These are phyloP conservation scores for Ranitomeya imitator DNA, from an alignment of 2,113 vertebrate genomes.

Conservation along the genomic window DNA sequence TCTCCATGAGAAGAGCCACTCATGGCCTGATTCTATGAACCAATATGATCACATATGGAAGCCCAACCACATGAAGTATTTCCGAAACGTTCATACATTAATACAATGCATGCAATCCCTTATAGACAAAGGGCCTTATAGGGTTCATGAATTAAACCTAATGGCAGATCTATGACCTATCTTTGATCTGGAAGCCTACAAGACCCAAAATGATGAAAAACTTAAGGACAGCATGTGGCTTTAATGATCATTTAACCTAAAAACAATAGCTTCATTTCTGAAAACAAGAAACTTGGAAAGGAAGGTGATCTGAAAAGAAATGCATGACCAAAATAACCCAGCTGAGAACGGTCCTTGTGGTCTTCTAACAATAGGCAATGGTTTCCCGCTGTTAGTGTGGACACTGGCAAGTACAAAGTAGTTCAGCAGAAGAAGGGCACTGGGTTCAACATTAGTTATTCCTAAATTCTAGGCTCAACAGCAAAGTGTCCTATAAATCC, in stretches of 20 bases:
- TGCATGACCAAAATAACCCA: background rate
- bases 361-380: slow-evolving; percentile 12
- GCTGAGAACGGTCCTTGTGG: background rate
- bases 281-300: background rate
- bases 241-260: background rate
- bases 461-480: background rate
- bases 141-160: too few relatives aligned
- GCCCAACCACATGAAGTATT: too few relatives aligned
- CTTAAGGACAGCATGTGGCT: too few relatives aligned
- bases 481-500: background rate
- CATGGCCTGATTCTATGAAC: too few relatives aligned
- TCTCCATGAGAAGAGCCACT: too few relatives aligned
- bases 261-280: background rate
- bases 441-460: background rate
- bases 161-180: too few relatives aligned
- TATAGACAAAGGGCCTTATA: too few relatives aligned
- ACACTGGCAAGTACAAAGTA: background rate
- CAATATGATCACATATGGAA: too few relatives aligned
- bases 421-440: background rate
- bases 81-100: too few relatives aligned
- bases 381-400: background rate
- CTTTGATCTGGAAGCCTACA: too few relatives aligned
- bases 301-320: background rate
- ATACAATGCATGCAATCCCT: too few relatives aligned
- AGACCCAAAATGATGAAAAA: too few relatives aligned